Conservation (phyloP, 2,113 vertebrate species). For the Leuciscus idus region DNA sequence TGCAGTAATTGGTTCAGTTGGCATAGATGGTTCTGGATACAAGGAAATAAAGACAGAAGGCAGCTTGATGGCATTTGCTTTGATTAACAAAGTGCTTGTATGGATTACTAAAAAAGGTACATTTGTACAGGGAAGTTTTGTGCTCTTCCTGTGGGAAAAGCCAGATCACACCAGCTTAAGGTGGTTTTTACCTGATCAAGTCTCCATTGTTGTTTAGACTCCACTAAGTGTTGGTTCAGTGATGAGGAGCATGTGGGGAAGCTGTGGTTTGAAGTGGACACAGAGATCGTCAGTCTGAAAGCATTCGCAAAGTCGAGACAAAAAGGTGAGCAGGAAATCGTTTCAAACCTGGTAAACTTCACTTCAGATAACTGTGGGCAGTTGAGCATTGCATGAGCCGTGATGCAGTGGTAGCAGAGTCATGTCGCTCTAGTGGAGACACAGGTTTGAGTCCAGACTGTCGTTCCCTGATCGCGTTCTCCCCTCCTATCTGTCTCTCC, state of each 20-base stretch:
- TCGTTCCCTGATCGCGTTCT: too few species aligned
- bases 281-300: constrained; percentile 79
- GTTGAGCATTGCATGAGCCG: too few species aligned
- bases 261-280: constrained; percentile 82
- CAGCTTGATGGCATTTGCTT: constrained; percentile 72
- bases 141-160: neutral
- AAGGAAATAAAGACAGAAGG: constrained; percentile 71
- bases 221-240: constrained; percentile 82
- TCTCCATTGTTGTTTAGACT: constrained; percentile 67
- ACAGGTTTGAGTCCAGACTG: too few species aligned
- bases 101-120: constrained; percentile 83
- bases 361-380: too few species aligned
- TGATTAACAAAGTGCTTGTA: constrained; percentile 75
- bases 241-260: constrained; percentile 70
- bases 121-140: neutral
- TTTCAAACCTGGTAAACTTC: neutral
- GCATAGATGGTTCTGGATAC: constrained; percentile 80
- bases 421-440: too few species aligned
- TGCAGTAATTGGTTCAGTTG: constrained; percentile 76
- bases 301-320: constrained; percentile 80
- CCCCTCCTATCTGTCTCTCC: too few species aligned
- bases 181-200: neutral
- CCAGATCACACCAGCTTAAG: neutral
- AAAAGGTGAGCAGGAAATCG: constrained; percentile 73
- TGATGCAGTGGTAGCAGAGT: too few species aligned